These are phyloP conservation scores for Callocephalon fimbriatum DNA, from an alignment of 2,113 vertebrate genomes.

Conservation along the genomic window DNA sequence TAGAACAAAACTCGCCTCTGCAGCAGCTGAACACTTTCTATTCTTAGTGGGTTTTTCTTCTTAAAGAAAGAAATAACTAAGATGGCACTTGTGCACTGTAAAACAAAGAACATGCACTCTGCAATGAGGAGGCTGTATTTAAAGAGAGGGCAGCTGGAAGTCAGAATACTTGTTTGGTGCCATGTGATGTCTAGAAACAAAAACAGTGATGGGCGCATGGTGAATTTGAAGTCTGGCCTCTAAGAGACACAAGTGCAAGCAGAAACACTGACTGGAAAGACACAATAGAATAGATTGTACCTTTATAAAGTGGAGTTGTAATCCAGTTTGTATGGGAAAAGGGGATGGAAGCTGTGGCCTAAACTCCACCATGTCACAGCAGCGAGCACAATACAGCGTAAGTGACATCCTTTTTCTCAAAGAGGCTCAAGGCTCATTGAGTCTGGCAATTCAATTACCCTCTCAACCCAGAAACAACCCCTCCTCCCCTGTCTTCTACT, in stretches of 20 bases:
- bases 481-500: constrained; percentile 3
- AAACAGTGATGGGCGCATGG: background rate
- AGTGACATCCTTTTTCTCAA: constrained; percentile 65
- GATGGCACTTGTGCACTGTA: background rate
- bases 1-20: background rate
- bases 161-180: background rate
- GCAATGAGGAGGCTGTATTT: background rate
- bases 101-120: background rate
- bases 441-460: constrained; percentile 76
- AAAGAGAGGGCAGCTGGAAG: background rate
- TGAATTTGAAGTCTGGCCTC: constrained; percentile 26
- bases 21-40: background rate
- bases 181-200: background rate
- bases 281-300: constrained; percentile 57
- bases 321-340: constrained; percentile 71
- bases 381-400: constrained; percentile 49
- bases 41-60: background rate
- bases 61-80: background rate
- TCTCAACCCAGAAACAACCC: constrained; percentile 62
- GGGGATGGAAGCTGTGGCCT: constrained; percentile 63
- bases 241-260: constrained; percentile 22
- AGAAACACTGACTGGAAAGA: constrained; percentile 34
- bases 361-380: constrained; percentile 55
- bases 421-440: constrained; percentile 68
- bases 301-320: constrained; percentile 65